Percentiles rank a stretch among this genome's conserved stretches.
Conservation (phyloP, 2,797 vertebrate genomes). For the Hozukius guyotensis region DNA sequence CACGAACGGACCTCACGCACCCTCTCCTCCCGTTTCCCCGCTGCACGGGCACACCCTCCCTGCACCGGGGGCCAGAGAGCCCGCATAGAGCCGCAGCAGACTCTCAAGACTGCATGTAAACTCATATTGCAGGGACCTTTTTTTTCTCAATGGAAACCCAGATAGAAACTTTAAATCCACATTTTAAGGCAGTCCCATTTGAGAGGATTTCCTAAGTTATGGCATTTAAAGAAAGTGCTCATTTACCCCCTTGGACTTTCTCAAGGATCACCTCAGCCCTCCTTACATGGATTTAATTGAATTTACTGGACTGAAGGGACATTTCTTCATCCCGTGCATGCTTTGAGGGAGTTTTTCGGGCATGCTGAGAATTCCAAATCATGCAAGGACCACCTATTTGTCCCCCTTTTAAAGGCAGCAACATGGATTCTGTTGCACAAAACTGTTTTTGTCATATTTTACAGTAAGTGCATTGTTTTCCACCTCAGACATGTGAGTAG, state of each 20-base stretch:
- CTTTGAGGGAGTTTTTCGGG: neutral
- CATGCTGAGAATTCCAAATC: neutral
- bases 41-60: conserved; percentile 58
- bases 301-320: neutral
- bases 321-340: neutral
- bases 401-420: neutral
- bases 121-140: neutral
- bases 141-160: neutral
- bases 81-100: conserved; percentile 74
- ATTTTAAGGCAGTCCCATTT: neutral
- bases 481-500: neutral
- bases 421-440: neutral
- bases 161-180: neutral
- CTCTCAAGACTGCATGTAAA: neutral
- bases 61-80: conserved; percentile 58
- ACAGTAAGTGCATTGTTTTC: neutral
- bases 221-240: neutral
- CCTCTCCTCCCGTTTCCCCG: conserved; percentile 77
- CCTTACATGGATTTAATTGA: neutral
- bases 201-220: neutral
- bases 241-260: neutral
- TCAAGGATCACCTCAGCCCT: neutral
- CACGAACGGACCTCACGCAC: conserved; percentile 50
- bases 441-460: neutral
- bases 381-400: neutral